Evolutionary conservation across 2,113 vertebrate species (phyloP).

Genomic region (Centrocercus urophasianus): DNA sequence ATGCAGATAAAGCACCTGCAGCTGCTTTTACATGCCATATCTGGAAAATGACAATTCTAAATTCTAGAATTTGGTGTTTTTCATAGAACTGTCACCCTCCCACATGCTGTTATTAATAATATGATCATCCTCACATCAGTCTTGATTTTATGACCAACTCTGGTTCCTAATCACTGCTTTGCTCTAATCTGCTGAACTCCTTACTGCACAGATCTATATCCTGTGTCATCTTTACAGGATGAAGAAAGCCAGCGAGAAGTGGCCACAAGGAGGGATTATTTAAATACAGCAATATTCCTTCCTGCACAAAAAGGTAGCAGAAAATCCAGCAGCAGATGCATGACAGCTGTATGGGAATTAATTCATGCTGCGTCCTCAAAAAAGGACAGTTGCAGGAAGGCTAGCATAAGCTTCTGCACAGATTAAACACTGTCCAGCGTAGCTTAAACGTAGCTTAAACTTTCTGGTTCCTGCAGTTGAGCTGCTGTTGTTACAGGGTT

Average conservation of each 20-base stretch:
- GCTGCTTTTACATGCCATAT: neutral
- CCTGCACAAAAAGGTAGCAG: neutral
- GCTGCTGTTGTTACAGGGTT: neutral
- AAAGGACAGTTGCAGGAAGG: neutral
- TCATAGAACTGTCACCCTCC: neutral
- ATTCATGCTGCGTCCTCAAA: neutral
- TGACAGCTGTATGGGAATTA: neutral
- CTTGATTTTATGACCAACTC: neutral
- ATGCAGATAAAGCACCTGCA: neutral
- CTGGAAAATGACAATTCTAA: neutral
- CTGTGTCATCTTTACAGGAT: neutral
- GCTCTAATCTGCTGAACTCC: neutral
- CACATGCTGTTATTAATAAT: neutral
- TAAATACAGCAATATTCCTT: neutral
- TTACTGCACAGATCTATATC: neutral
- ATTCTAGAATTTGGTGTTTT: neutral
- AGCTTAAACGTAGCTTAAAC: neutral
- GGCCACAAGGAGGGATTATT: neutral
- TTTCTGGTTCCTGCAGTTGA: neutral
- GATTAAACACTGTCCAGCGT: neutral
- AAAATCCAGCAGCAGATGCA: neutral
- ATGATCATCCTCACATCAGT: neutral
- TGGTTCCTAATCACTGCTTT: neutral
- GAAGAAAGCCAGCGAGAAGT: neutral
- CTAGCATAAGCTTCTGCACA: neutral